Evolutionary conservation across 1,140 invertebrate species (phyloP), one percentile per base, ranked within the genome.

Genomic region (Drosophila ambigua): DNA sequence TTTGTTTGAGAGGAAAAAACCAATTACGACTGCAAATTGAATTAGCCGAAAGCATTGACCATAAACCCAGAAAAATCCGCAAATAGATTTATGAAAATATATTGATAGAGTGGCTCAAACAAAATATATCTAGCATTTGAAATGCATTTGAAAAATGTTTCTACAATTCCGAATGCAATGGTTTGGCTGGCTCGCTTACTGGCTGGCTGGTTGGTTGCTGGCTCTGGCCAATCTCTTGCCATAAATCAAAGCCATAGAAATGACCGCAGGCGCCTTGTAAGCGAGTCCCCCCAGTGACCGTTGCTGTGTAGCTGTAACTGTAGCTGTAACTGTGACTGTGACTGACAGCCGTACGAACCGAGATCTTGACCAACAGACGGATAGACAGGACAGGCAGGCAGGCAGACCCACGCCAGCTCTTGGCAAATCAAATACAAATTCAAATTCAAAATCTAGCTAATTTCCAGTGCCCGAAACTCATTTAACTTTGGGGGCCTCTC

Each of bases 241-340:
- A 85, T 85, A 85, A 85, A 85, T 85, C 82, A 85, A 48, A 85
- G 82, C 82, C 59, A 71, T 77, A 78, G 74, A 85, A 85, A 85
- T 85, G 74, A 81, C 82, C 82, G 78, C 82, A 85, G 82, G 82
- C 82, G 82, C 82, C 82, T 85, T 87, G 83, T 82, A 85, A 85
- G 82, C 82, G 82, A 85, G 82, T 85, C 82, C 78, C 74, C 81
- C 77, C 61, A 57, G 52, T 83, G 35, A 39, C 35, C 13, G 35
- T 39, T 11, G 31, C 26, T 28, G 5, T 28, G 5, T 28, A 28
- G 26, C 67, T 39, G 55, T 57, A 31, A 15, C 41, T 72, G 62
- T 66, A 48, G 39, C 57, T 51, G 63, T 72, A 66, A 76, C 72
- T 53, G 62, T 68, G 63, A 75, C 73, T 59, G 61, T 76, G 73